Evolutionary conservation across 1,140 invertebrate species (phyloP).

Genomic region (Drosophila pseudoananassae): DNA sequence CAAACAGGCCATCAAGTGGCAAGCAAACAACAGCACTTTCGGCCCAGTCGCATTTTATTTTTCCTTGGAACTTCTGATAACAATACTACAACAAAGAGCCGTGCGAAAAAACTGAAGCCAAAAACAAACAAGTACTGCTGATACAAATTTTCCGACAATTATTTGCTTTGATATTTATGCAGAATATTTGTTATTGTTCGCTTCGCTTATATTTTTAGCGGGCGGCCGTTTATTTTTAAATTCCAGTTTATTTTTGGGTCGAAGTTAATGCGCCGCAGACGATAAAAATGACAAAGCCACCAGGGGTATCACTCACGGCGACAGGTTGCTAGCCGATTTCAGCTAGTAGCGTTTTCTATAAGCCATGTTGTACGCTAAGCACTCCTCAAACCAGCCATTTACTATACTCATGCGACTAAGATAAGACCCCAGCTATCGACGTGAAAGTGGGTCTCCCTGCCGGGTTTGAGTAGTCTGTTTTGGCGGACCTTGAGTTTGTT

Average conservation of each 20-base stretch:
- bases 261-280: constrained; percentile 38
- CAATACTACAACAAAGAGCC: background rate
- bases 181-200: constrained; percentile 36
- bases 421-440: background rate
- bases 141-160: constrained; percentile 50
- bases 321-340: constrained; percentile 4
- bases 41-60: constrained; percentile 35
- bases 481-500: constrained; percentile 20
- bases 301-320: constrained; percentile 23
- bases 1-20: constrained; percentile 13
- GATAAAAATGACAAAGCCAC: constrained; percentile 23
- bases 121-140: constrained; percentile 20
- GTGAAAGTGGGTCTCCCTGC: constrained; percentile 38
- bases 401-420: constrained; percentile 5
- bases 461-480: background rate
- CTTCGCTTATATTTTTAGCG: constrained; percentile 44
- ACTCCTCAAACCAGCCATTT: constrained; percentile 11
- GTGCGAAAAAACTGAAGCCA: constrained; percentile 23
- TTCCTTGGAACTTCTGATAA: constrained; percentile 70
- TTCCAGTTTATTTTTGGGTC: constrained; percentile 44
- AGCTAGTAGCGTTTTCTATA: background rate
- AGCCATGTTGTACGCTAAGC: constrained; percentile 17
- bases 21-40: constrained; percentile 51
- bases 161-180: constrained; percentile 58
- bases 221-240: constrained; percentile 57